Evolutionary conservation across 2,797 vertebrate species (phyloP), one percentile per base, ranked within the genome.

Genomic region (Myotis findleyi): DNA sequence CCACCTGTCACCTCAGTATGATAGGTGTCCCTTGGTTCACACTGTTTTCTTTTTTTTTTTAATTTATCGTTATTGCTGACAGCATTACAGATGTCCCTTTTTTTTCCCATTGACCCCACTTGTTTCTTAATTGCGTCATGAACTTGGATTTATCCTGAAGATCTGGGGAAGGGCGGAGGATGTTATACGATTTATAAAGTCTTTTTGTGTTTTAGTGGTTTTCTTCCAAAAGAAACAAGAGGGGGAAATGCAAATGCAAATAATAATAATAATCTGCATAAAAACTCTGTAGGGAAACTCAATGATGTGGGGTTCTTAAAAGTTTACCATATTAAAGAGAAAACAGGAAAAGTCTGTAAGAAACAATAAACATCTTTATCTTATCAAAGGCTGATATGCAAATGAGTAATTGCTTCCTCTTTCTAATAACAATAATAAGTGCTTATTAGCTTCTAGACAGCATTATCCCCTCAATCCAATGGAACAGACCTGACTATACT

Each of bases 391-490:
- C 38, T 80, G 82, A 79, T 85, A 53, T 83, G n/a, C 86, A 95
- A 94, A 83, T 92, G 18, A 92, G 88, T 79, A 89, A 71, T 91
- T 41, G 20, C 16, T 95, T 92, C 80, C n/a, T 92, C 68, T 90
- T 85, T 71, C 57, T 62, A 84, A 68, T 59, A 62, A 73, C 64
- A 88, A 36, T 55, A 38, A 64, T 55, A 91, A 73, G 41, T 81
- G n/a, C 38, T 84, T 89, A 51, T 20, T 49, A 41, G 77, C 53
- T 27, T 93, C 38, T 75, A 76, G 38, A 69, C 20, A 81, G 17
- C 9, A 44, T 76, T 87, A 68, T 59, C 30, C 12, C 38, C 55
- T 84, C 53, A 51, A 44, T 23, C 36, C 25, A 59, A 13, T 33
- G 44, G 18, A 27, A 38, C 23, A 11, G 16, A 53, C 53, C 30